phyloP scores from a whole-genome alignment of 2,888 invertebrate species.

The Volucella bombylans region DNA sequence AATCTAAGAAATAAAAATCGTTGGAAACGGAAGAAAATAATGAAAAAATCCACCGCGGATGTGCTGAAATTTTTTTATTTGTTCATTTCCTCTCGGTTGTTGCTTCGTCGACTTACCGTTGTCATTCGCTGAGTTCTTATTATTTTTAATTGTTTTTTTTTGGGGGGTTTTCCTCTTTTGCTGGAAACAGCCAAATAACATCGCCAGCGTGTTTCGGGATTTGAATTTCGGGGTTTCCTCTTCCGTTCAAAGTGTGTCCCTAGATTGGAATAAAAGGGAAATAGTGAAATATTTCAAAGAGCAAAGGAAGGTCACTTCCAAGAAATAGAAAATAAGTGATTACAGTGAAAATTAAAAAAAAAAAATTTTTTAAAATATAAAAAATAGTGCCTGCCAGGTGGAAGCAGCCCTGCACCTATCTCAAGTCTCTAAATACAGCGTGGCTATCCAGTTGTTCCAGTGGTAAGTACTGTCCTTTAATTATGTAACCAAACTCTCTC shows the following conservation, averaged over 20 bases:
- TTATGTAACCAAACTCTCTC: constrained; percentile 25
- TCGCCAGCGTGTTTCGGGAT: constrained; percentile 14
- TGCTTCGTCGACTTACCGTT: constrained; percentile 53
- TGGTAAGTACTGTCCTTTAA: constrained; percentile 28
- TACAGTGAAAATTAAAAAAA: constrained; percentile 32
- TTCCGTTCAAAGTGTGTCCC: constrained; percentile 18
- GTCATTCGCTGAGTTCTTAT: constrained; percentile 51
- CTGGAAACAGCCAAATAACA: background rate
- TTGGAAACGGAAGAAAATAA: constrained; percentile 29
- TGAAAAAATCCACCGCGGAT: constrained; percentile 53
- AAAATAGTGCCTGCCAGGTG: constrained; percentile 35
- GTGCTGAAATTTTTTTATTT: constrained; percentile 45
- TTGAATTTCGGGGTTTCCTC: constrained; percentile 39
- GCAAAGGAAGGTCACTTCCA: background rate
- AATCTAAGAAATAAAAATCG: background rate
- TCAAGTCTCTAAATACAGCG: constrained; percentile 21
- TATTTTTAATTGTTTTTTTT: constrained; percentile 9
- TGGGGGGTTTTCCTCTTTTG: background rate
- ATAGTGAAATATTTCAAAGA: background rate
- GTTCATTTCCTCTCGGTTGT: constrained; percentile 52
- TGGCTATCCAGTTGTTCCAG: constrained; percentile 43
- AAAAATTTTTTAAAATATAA: background rate
- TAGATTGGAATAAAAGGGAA: constrained; percentile 26
- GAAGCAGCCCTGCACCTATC: constrained; percentile 7
- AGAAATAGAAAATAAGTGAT: constrained; percentile 12